phyloP scores from a whole-genome alignment of 1,140 invertebrate genomes.

The Drepana arcuata region DNA sequence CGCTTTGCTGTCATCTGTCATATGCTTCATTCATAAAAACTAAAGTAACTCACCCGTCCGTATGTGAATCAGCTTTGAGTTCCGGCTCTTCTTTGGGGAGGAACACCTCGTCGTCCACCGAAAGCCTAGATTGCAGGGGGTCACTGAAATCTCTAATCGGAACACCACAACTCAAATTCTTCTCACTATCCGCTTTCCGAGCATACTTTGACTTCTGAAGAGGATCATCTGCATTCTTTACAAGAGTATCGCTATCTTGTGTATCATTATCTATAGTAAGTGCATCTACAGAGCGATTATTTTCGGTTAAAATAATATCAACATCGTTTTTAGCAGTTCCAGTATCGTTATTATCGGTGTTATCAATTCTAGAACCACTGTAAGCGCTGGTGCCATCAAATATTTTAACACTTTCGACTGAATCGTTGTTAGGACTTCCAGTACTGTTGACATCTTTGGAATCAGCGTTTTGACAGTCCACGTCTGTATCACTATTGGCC shows the following conservation, averaged over 20 bases:
- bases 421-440: no score
- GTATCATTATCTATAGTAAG: neutral
- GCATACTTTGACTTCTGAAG: conserved; percentile 25
- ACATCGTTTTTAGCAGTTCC: conserved; percentile 3
- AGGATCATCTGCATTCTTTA: conserved; percentile 19
- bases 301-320: conserved; percentile 2
- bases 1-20: no score
- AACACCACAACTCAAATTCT: conserved; percentile 59
- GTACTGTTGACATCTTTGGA: no score
- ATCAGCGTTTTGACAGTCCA: no score
- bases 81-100: conserved; percentile 44
- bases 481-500: no score
- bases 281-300: conserved; percentile 1
- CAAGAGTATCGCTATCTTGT: conserved; percentile 1
- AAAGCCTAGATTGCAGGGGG: conserved; percentile 80
- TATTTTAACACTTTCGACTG: no score
- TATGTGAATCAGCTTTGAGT: conserved; percentile 46
- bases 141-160: conserved; percentile 80
- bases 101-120: conserved; percentile 73
- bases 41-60: conserved; percentile 36
- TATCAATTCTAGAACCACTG: no score
- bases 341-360: no score
- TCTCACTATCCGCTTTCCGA: conserved; percentile 53
- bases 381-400: no score
- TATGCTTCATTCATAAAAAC: neutral